These are phyloP conservation scores for Andrena flavipes DNA, from an alignment of 2,888 invertebrate species.

Conservation along the genomic window DNA sequence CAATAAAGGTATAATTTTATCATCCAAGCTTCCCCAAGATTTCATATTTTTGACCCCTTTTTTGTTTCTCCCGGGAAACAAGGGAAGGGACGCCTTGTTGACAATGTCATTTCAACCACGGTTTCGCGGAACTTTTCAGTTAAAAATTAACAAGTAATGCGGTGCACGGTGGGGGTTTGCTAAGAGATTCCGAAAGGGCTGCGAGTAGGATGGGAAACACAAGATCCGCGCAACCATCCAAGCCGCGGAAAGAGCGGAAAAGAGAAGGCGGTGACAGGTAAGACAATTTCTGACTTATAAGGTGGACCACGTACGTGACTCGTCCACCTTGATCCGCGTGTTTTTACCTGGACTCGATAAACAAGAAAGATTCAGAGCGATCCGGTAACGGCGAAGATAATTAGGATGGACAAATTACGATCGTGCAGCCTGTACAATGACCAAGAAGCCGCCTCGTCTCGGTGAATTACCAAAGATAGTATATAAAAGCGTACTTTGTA, in stretches of 20 bases:
- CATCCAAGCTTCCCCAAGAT: not conserved
- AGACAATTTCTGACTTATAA: conserved; percentile 41
- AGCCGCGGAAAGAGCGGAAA: conserved; percentile 44
- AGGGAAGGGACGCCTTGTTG: conserved; percentile 23
- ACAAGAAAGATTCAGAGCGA: not conserved
- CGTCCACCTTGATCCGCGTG: not conserved
- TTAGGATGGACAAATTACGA: not conserved
- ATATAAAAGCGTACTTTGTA: conserved; percentile 66
- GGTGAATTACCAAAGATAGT: conserved; percentile 15
- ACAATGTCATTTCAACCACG: conserved; percentile 29
- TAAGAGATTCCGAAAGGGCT: not conserved
- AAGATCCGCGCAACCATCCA: conserved; percentile 43
- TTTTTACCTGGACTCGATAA: not conserved
- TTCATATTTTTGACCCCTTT: not conserved
- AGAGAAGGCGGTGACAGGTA: conserved; percentile 51
- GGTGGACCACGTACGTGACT: not conserved
- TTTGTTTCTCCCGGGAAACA: conserved; percentile 37
- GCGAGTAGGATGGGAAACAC: conserved; percentile 61
- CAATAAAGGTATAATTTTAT: conserved; percentile 13
- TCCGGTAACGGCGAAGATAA: not conserved
- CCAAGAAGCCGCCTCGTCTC: not conserved
- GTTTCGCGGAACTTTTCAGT: not conserved
- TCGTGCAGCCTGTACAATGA: not conserved
- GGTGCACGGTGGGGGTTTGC: not conserved
- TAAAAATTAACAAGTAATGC: conserved; percentile 64